Percentiles rank a stretch among this genome's conserved stretches.
Conservation (phyloP, 2,888 invertebrate species). For the Andricus curvator region DNA sequence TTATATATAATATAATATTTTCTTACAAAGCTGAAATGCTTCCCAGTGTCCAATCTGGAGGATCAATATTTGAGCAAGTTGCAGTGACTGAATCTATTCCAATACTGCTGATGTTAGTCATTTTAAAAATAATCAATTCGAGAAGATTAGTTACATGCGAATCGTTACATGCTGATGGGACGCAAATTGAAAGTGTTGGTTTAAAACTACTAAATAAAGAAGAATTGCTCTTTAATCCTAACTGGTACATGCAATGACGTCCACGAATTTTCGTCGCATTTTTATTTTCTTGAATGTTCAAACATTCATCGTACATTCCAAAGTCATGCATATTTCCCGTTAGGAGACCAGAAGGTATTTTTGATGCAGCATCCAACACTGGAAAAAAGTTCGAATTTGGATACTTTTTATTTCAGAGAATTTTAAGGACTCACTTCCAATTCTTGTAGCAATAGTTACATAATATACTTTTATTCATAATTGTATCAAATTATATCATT, state of each 20-base stretch:
- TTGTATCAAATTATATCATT: too few relatives aligned
- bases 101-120: slow-evolving; percentile 17
- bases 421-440: too few relatives aligned
- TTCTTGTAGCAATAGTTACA: too few relatives aligned
- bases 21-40: slow-evolving; percentile 55
- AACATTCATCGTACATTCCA: slow-evolving; percentile 79
- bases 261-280: slow-evolving; percentile 70
- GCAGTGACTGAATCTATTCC: not conserved
- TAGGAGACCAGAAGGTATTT: slow-evolving; percentile 72
- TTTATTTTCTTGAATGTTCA: slow-evolving; percentile 56
- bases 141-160: slow-evolving; percentile 62
- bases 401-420: too few relatives aligned
- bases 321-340: slow-evolving; percentile 77
- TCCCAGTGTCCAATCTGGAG: slow-evolving; percentile 50
- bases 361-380: slow-evolving; percentile 6
- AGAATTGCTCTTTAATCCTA: not conserved
- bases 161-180: slow-evolving; percentile 76
- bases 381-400: not conserved
- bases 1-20: too few relatives aligned
- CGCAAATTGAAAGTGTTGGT: slow-evolving; percentile 67
- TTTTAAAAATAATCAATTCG: slow-evolving; percentile 14
- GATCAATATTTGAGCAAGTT: slow-evolving; percentile 50
- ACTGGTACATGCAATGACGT: slow-evolving; percentile 74
- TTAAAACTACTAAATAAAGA: slow-evolving; percentile 51
- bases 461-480: too few relatives aligned